Evolutionary conservation across 2,888 invertebrate species (phyloP).

Genomic region (Balanococcus diminutus): DNA sequence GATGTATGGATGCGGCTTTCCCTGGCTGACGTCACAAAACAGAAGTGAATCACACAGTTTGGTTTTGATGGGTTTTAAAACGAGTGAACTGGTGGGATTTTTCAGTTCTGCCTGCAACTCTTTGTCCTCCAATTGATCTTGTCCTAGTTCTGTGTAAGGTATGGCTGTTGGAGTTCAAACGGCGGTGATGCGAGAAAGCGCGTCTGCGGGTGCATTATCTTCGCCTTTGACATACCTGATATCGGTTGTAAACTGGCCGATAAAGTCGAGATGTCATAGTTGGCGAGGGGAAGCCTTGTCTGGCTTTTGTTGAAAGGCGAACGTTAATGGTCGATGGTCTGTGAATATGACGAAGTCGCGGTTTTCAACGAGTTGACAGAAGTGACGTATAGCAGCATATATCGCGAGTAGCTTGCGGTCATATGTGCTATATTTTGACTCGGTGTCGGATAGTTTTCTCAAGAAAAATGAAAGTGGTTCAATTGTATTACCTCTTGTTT

Average conservation of each 20-base stretch:
- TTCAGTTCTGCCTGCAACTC: slow-evolving; percentile 39
- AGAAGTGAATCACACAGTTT: neutral
- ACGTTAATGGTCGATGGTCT: slow-evolving; percentile 56
- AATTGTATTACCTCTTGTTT: neutral
- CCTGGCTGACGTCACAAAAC: neutral
- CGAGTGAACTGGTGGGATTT: neutral
- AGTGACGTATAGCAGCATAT: neutral
- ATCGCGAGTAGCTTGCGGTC: neutral
- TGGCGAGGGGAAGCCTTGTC: slow-evolving; percentile 50
- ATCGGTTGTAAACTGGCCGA: slow-evolving; percentile 55
- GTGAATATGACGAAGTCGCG: slow-evolving; percentile 51
- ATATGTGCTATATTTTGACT: neutral
- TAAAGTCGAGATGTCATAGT: slow-evolving; percentile 45
- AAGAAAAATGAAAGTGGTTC: slow-evolving; percentile 21
- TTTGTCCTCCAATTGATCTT: slow-evolving; percentile 16
- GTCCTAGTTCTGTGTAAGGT: neutral
- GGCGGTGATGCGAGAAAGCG: slow-evolving; percentile 50
- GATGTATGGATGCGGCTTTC: slow-evolving; percentile 27
- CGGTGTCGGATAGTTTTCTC: neutral
- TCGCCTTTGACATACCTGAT: slow-evolving; percentile 53
- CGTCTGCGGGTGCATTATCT: slow-evolving; percentile 54
- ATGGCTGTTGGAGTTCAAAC: neutral
- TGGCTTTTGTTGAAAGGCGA: slow-evolving; percentile 56
- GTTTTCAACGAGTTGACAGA: neutral
- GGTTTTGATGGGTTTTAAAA: neutral